Conservation (phyloP, 2,888 invertebrate species). For the Apoderus coryli region DNA sequence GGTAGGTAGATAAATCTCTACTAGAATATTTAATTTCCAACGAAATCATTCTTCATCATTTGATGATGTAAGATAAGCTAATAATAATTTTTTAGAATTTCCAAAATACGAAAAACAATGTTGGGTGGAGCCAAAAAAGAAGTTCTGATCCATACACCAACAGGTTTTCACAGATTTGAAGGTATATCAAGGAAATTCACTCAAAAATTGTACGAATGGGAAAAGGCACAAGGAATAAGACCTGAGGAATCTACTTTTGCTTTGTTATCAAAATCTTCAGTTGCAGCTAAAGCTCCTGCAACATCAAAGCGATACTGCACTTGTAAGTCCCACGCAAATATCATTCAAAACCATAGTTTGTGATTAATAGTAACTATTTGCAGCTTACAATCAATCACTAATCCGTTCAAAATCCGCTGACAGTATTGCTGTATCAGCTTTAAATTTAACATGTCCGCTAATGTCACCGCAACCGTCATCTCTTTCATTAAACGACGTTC, state of each 20-base stretch:
- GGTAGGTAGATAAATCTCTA: slow-evolving; percentile 27
- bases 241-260: slow-evolving; percentile 78
- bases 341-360: too few species aligned
- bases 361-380: too few species aligned
- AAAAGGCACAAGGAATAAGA: slow-evolving; percentile 67
- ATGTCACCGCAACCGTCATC: slow-evolving; percentile 58
- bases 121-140: slow-evolving; percentile 44
- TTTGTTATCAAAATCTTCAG: slow-evolving; percentile 46
- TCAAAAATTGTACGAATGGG: slow-evolving; percentile 82
- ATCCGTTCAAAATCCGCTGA: slow-evolving; percentile 65
- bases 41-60: too few species aligned
- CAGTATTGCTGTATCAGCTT: slow-evolving; percentile 42
- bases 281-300: slow-evolving; percentile 22
- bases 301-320: slow-evolving; percentile 8
- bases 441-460: slow-evolving; percentile 31
- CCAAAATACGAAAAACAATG: slow-evolving; percentile 43
- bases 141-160: slow-evolving; percentile 68
- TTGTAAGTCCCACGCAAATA: slow-evolving; percentile 8
- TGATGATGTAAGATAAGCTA: not conserved
- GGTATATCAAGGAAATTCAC: slow-evolving; percentile 82
- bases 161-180: slow-evolving; percentile 72
- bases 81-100: slow-evolving; percentile 29
- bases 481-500: slow-evolving; percentile 56
- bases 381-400: slow-evolving; percentile 25
- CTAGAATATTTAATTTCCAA: too few species aligned